A percentile compares a stretch with the other conserved stretches of the same genome.
Conservation (phyloP, 2,113 vertebrate species). For the Tichodroma muraria region DNA sequence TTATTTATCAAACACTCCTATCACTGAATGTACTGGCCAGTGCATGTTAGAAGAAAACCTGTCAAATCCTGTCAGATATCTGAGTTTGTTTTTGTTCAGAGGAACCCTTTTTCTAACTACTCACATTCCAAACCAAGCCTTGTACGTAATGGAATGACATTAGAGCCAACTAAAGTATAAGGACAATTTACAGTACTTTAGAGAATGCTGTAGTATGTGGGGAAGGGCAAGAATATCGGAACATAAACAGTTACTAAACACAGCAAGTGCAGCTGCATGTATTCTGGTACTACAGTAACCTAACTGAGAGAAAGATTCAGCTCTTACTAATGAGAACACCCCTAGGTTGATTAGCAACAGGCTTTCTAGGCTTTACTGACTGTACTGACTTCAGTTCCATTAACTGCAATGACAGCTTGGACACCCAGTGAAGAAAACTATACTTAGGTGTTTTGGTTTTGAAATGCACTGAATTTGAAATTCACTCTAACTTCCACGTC, state of each 20-base stretch:
- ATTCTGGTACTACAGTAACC: not conserved
- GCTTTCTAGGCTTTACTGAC: not conserved
- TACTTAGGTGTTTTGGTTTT: not conserved
- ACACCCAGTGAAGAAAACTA: not conserved
- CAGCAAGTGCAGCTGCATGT: not conserved
- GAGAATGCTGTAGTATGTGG: not conserved
- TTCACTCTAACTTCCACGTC: not conserved
- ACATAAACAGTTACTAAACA: not conserved
- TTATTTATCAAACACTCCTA: not conserved
- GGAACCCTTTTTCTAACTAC: not conserved
- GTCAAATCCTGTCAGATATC: not conserved
- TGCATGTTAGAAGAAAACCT: not conserved
- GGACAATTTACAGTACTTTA: not conserved
- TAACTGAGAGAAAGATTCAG: not conserved
- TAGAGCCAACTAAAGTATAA: not conserved
- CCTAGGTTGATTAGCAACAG: not conserved
- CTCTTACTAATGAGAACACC: not conserved
- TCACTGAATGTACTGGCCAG: not conserved
- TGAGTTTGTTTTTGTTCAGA: not conserved
- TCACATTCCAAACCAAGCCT: not conserved
- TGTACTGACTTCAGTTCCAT: not conserved
- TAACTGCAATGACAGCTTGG: not conserved
- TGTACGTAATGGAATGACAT: not conserved
- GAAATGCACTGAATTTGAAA: not conserved
- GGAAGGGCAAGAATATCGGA: not conserved